Evolutionary conservation across 2,797 vertebrate genomes (phyloP).

Genomic region (Vultur gryphus): DNA sequence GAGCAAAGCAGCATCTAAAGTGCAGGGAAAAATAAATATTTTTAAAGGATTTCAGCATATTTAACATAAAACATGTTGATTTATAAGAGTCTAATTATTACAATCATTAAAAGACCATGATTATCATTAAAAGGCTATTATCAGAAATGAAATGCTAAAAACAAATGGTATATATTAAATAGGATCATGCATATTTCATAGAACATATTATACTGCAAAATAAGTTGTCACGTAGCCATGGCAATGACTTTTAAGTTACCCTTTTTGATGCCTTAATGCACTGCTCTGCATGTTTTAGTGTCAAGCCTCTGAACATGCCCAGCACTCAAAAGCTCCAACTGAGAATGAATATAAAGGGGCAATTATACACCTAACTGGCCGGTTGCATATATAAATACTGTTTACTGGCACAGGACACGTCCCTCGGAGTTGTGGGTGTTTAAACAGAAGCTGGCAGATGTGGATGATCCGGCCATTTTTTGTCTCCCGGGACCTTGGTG

Average conservation of each 20-base stretch:
- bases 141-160: conserved; percentile 52
- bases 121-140: conserved; percentile 57
- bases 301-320: not conserved
- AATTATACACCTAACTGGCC: not conserved
- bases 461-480: too few relatives aligned
- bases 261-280: conserved; percentile 34
- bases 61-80: conserved; percentile 37
- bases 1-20: conserved; percentile 55
- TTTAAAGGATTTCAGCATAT: conserved; percentile 19
- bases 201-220: conserved; percentile 41
- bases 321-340: not conserved
- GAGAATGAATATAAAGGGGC: not conserved
- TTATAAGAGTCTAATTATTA: conserved; percentile 41
- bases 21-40: conserved; percentile 39
- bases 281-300: not conserved
- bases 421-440: not conserved
- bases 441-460: not conserved
- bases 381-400: not conserved
- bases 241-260: conserved; percentile 57
- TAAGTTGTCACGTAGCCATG: conserved; percentile 57
- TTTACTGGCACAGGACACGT: not conserved
- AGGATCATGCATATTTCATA: conserved; percentile 32
- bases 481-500: not conserved
- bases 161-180: conserved; percentile 45
- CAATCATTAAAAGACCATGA: conserved; percentile 22